Base-by-base conservation (phyloP, 1,140 invertebrate species). In the Phymastichus coffea region DNA sequence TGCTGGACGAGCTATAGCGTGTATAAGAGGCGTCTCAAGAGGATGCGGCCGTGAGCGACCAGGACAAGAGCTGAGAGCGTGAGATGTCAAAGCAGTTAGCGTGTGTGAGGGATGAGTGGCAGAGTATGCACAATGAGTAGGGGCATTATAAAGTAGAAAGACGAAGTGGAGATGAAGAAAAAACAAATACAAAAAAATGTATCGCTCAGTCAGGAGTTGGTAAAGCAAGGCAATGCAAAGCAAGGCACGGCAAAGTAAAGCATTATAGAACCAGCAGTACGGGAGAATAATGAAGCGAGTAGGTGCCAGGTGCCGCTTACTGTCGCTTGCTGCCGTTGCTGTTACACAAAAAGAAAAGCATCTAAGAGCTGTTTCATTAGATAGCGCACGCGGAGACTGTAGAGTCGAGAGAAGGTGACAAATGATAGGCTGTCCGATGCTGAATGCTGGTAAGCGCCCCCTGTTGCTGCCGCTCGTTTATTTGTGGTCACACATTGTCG, bases 301-400 rank as follows among this genome's bases (percentile, higher is more conserved):
- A 55, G 28, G 63, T 73, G 68, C 73, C 74, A 72, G 70, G 68
- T 74, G 72, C 66, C 59, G 35, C 54, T 23, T 63, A 52, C n/a
- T n/a, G n/a, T n/a, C n/a, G n/a, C n/a, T n/a, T n/a, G n/a, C n/a
- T n/a, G n/a, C 26, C 17, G 23, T 7, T n/a, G 8, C 17, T 12
- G 7, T 19, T 20, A 19, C 17, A 44, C 17, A 37, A 59, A 75
- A 70, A 75, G 72, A 72, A 71, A 77, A 71, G 71, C 69, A 73
- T 75, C 70, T 70, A 77, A 79, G 76, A 79, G 76, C 73, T 78
- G 76, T 77, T 74, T 78, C 76, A 80, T 80, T 78, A 79, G 74
- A 80, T 73, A 67, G 59, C 68, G 70, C 76, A 71, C 77, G 76
- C 76, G n/a, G n/a, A n/a, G 73, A 15, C 14, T 28, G 10, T 22